Evolutionary conservation across 2,113 vertebrate species (phyloP).

Genomic region (Abramis brama): DNA sequence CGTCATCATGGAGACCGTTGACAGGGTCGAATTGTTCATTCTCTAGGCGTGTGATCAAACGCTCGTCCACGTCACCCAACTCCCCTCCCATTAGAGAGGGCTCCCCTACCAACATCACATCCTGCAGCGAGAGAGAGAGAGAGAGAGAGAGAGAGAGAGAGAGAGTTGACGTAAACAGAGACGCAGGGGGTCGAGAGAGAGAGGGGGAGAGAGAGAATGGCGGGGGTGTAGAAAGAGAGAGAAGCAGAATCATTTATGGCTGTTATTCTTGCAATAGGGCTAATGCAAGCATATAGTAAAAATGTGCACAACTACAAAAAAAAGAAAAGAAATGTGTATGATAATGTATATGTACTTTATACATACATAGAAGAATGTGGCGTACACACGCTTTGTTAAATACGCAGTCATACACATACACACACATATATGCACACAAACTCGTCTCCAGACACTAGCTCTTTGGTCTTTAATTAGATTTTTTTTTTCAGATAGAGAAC

Average conservation of each 20-base stretch:
- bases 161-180: conserved; percentile 19
- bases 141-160: conserved; percentile 24
- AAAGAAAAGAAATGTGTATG: not conserved
- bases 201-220: not conserved
- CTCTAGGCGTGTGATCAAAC: conserved; percentile 92
- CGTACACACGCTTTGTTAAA: conserved; percentile 55
- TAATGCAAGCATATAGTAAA: conserved; percentile 24
- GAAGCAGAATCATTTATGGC: conserved; percentile 20
- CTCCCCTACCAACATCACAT: conserved; percentile 93
- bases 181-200: not conserved
- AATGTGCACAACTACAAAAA: not conserved
- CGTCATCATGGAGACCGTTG: conserved; percentile 89
- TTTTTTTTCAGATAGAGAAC: conserved; percentile 52
- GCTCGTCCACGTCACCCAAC: conserved; percentile 90
- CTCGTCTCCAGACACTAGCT: conserved; percentile 41
- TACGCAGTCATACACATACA: conserved; percentile 33
- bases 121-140: conserved; percentile 76
- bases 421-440: conserved; percentile 37
- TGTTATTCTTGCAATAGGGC: not conserved
- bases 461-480: conserved; percentile 49
- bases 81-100: conserved; percentile 91
- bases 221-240: conserved; percentile 56
- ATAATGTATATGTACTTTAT: not conserved
- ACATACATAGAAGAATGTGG: not conserved
- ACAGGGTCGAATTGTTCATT: conserved; percentile 89